Conservation (phyloP, 2,888 invertebrate species). For the Amphipoea lucens region DNA sequence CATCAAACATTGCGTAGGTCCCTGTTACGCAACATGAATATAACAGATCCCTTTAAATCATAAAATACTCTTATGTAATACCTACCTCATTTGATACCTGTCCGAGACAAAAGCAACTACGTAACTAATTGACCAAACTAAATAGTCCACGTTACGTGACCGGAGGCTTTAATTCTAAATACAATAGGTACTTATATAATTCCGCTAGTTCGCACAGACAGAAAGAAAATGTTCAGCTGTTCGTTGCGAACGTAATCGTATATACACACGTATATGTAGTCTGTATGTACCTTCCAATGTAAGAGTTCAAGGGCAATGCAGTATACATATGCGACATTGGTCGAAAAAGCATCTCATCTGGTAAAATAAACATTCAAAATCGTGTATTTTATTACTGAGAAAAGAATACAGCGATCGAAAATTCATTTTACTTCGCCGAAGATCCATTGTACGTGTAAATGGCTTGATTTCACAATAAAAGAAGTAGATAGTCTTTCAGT, state of each 20-base stretch:
- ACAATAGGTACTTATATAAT: conserved; percentile 19
- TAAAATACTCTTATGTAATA: background rate
- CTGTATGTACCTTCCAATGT: conserved; percentile 31
- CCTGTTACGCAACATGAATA: conserved; percentile 18
- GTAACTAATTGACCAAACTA: conserved; percentile 38
- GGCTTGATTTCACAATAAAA: conserved; percentile 32
- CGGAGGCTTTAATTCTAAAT: conserved; percentile 27
- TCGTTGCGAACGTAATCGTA: conserved; percentile 42
- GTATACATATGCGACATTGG: conserved; percentile 59
- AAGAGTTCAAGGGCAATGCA: conserved; percentile 65
- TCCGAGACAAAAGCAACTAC: conserved; percentile 12
- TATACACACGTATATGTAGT: conserved; percentile 15
- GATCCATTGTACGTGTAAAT: conserved; percentile 17
- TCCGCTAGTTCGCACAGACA: conserved; percentile 7
- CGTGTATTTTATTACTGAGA: conserved; percentile 1
- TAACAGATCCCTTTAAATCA: conserved; percentile 10
- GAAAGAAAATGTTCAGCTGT: conserved; percentile 33
- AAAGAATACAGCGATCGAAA: conserved; percentile 14
- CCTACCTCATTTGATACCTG: conserved; percentile 24
- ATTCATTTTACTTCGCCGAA: conserved; percentile 2
- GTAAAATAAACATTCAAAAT: conserved; percentile 2
- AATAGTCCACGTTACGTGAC: conserved; percentile 45
- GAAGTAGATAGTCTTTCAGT: background rate
- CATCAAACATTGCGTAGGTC: background rate
- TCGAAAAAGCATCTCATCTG: conserved; percentile 14